A percentile compares a stretch with the other conserved stretches of the same genome.
These are phyloP conservation scores for Monoplex corrugatus DNA, from an alignment of 2,888 invertebrate species.

Conservation along the genomic window DNA sequence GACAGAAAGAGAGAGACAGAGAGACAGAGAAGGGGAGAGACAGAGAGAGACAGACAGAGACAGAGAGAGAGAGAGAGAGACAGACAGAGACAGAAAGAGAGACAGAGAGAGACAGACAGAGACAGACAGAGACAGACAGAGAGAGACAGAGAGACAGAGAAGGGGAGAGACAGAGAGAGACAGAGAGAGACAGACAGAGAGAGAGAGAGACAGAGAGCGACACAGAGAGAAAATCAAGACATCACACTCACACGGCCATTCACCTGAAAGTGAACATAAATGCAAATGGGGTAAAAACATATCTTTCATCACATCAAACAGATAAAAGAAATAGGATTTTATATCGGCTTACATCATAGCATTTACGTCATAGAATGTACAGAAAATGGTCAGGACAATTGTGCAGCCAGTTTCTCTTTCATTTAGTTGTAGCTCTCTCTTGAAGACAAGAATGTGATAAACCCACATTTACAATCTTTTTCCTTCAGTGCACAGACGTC, in stretches of 20 bases:
- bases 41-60: constrained; percentile 31
- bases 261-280: too few relatives aligned
- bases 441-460: too few relatives aligned
- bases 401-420: too few relatives aligned
- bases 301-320: too few relatives aligned
- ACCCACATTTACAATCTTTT: too few relatives aligned
- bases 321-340: too few relatives aligned
- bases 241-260: constrained; percentile 8
- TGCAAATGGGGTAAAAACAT: too few relatives aligned
- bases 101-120: neutral
- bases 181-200: neutral
- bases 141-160: neutral
- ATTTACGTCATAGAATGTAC: too few relatives aligned
- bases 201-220: constrained; percentile 9
- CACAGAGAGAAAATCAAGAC: neutral
- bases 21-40: constrained; percentile 31
- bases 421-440: too few relatives aligned
- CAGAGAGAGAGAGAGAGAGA: neutral
- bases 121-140: neutral
- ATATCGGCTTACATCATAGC: too few relatives aligned
- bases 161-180: constrained; percentile 7
- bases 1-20: constrained; percentile 34
- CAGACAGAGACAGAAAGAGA: neutral
- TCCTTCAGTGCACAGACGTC: too few relatives aligned
- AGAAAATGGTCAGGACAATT: too few relatives aligned